Evolutionary conservation across 2,113 vertebrate genomes (phyloP).

Genomic region (Ciconia stormi): DNA sequence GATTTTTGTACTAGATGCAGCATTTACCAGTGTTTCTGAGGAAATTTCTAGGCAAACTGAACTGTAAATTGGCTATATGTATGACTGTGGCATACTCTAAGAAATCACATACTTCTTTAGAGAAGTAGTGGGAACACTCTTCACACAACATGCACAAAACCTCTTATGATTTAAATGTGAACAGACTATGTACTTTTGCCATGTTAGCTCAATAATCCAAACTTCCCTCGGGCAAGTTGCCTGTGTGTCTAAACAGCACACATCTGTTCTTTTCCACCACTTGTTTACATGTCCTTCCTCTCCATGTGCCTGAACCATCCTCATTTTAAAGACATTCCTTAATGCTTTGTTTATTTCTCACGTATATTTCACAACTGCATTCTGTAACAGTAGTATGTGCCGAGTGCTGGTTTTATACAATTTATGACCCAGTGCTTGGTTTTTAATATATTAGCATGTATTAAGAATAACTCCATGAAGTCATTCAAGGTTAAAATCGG

Average conservation of each 20-base stretch:
- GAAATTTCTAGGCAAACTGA: background rate
- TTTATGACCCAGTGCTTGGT: background rate
- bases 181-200: conserved; percentile 10
- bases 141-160: background rate
- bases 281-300: conserved; percentile 46
- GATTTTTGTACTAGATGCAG: background rate
- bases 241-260: conserved; percentile 32
- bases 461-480: conserved; percentile 13
- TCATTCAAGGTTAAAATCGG: conserved; percentile 43
- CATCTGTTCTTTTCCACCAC: conserved; percentile 56
- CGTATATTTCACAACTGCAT: background rate
- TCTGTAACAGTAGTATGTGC: background rate
- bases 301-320: background rate
- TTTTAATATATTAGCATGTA: background rate
- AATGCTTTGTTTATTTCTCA: conserved; percentile 7
- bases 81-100: background rate
- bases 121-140: background rate
- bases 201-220: conserved; percentile 23
- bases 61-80: background rate
- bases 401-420: background rate
- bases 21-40: background rate
- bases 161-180: conserved; percentile 10
- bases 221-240: conserved; percentile 10
- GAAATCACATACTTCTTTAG: background rate
- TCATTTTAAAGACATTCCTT: conserved; percentile 21